Percentiles rank a stretch among this genome's conserved stretches.
These are phyloP conservation scores for Chrysocyon brachyurus DNA, from an alignment of 2,797 vertebrate species.

Conservation along the genomic window DNA sequence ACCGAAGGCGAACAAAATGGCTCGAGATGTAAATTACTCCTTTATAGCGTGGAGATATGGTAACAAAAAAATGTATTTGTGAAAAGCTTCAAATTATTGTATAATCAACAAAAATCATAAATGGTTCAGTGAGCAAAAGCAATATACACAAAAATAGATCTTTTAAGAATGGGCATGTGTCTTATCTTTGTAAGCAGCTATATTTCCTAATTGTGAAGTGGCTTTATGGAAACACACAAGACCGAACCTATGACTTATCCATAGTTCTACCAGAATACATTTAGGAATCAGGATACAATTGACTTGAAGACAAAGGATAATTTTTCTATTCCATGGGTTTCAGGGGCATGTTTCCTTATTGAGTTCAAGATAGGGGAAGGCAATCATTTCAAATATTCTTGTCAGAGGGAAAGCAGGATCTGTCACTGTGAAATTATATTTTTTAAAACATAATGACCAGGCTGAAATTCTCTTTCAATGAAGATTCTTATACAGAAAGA, in stretches of 20 bases:
- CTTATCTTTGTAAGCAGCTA: background rate
- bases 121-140: background rate
- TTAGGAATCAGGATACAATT: background rate
- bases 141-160: background rate
- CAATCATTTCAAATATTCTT: background rate
- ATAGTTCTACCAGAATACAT: background rate
- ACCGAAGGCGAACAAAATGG: background rate
- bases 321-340: background rate
- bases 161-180: background rate
- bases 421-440: background rate
- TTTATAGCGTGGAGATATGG: background rate
- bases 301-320: background rate
- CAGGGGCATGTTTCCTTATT: background rate
- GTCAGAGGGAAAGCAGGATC: background rate
- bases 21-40: background rate
- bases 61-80: background rate
- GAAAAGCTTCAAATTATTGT: background rate
- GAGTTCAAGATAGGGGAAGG: background rate
- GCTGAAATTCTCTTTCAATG: background rate
- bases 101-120: constrained; percentile 42
- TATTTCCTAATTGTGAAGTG: background rate
- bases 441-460: background rate
- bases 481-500: background rate
- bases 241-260: background rate
- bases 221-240: background rate